Percentiles rank a stretch among this genome's conserved stretches.
These are phyloP conservation scores for Urosaurus nigricauda DNA, from an alignment of 2,797 vertebrate species.

Conservation along the genomic window DNA sequence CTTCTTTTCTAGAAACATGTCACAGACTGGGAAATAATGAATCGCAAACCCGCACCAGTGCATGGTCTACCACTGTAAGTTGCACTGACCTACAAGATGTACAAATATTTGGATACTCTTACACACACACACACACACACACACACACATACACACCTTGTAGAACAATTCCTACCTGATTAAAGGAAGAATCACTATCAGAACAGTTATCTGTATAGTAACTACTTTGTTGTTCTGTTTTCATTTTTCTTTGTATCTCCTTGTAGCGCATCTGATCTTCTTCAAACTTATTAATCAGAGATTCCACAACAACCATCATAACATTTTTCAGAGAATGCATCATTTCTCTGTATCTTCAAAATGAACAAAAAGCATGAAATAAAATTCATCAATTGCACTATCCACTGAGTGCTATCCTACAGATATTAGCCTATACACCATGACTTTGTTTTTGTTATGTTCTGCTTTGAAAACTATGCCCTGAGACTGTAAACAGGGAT, in stretches of 20 bases:
- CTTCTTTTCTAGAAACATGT: no score
- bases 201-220: constrained; percentile 91
- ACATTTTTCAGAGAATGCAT: constrained; percentile 90
- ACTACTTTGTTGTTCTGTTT: constrained; percentile 79
- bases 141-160: not conserved
- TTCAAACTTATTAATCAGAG: constrained; percentile 91
- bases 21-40: no score
- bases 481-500: not conserved
- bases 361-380: constrained; percentile 35
- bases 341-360: constrained; percentile 92
- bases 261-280: constrained; percentile 88
- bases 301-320: constrained; percentile 90
- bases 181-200: constrained; percentile 95
- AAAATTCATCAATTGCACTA: rapidly evolving
- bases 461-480: not conserved
- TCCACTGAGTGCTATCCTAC: not conserved
- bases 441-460: not conserved
- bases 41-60: no score
- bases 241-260: constrained; percentile 81
- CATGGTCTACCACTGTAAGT: no score
- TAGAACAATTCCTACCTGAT: constrained; percentile 82
- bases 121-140: not conserved
- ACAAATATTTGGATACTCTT: no score
- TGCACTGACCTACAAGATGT: no score
- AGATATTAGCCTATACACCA: not conserved